phyloP scores from a whole-genome alignment of 2,113 vertebrate genomes.

The Heterocephalus glaber region DNA sequence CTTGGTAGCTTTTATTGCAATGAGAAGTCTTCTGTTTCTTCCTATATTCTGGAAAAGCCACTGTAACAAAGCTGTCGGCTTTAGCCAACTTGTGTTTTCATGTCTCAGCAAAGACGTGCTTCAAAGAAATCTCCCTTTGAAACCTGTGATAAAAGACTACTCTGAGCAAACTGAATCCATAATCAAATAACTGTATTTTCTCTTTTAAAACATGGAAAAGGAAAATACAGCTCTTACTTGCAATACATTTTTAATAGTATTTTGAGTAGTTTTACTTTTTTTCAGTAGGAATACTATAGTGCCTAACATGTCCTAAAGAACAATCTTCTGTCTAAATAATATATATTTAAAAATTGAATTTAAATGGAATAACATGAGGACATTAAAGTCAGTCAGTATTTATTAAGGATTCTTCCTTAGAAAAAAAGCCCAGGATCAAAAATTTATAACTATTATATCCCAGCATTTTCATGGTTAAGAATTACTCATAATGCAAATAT shows the following conservation, averaged over 20 bases:
- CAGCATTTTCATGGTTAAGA: neutral
- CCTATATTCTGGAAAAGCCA: constrained; percentile 19
- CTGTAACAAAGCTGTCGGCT: neutral
- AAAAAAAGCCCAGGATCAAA: neutral
- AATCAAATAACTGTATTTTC: constrained; percentile 62
- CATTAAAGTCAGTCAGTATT: neutral
- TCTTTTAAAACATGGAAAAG: neutral
- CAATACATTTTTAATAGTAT: constrained; percentile 70
- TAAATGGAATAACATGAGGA: neutral
- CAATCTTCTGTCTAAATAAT: neutral
- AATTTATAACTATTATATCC: neutral
- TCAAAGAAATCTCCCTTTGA: constrained; percentile 74
- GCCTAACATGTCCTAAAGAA: neutral
- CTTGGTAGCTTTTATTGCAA: neutral
- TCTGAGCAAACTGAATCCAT: constrained; percentile 64
- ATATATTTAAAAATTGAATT: constrained; percentile 32
- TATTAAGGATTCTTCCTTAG: neutral
- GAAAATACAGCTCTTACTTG: constrained; percentile 57
- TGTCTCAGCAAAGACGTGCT: constrained; percentile 64
- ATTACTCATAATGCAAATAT: constrained; percentile 35
- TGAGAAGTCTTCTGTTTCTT: constrained; percentile 52
- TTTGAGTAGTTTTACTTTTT: constrained; percentile 57
- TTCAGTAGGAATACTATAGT: neutral
- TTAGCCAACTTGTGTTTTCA: constrained; percentile 57
- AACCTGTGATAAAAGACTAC: constrained; percentile 70